These are phyloP conservation scores for Lepilemur ruficaudatus DNA, from an alignment of 2,797 vertebrate species.

Conservation along the genomic window DNA sequence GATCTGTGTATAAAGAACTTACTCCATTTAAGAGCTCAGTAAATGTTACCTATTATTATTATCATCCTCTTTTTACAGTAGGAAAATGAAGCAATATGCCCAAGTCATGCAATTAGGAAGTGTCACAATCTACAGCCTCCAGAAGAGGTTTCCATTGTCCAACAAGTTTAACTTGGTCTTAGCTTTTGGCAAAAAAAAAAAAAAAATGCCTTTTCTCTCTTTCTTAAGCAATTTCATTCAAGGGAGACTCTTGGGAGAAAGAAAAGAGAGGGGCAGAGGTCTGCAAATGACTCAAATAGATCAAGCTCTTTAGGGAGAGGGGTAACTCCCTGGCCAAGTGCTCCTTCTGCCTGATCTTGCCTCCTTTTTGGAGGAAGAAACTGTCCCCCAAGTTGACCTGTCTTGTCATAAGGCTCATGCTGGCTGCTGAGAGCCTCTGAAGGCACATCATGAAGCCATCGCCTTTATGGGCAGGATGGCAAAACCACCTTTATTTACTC, in stretches of 20 bases:
- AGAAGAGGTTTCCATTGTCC: background rate
- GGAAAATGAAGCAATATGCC: background rate
- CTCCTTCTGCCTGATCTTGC: background rate
- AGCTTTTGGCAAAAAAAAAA: background rate
- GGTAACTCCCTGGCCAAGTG: background rate
- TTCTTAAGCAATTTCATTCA: background rate
- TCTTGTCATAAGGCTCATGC: background rate
- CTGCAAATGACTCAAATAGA: background rate
- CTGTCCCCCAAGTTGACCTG: too few species aligned
- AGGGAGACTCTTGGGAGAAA: background rate
- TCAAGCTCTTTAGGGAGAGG: background rate
- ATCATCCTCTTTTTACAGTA: background rate
- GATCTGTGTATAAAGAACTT: background rate
- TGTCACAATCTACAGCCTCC: background rate
- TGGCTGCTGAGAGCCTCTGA: background rate
- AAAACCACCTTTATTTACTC: background rate
- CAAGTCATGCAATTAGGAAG: background rate
- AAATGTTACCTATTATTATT: background rate
- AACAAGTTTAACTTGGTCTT: background rate
- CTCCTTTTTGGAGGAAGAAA: background rate
- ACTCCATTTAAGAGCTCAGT: background rate
- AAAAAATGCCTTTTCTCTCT: background rate
- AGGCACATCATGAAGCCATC: too few species aligned
- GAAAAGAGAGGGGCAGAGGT: background rate
- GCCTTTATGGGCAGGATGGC: rapidly evolving